Percentiles rank a stretch among this genome's conserved stretches.
These are phyloP conservation scores for Mellivora capensis DNA, from an alignment of 2,113 vertebrate species.

Conservation along the genomic window DNA sequence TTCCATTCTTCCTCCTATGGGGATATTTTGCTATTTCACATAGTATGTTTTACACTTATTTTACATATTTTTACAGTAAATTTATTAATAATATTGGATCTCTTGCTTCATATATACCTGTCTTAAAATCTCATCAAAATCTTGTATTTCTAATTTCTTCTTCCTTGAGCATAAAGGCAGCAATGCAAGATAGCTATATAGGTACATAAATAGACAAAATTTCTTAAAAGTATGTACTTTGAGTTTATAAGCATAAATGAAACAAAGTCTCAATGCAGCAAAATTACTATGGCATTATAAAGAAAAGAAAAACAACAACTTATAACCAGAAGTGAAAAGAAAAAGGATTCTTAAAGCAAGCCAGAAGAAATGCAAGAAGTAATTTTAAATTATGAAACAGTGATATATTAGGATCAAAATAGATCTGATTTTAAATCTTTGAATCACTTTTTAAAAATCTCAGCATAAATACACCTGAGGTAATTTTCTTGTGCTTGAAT, in stretches of 20 bases:
- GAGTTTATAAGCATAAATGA: background rate
- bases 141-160: background rate
- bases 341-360: background rate
- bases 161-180: background rate
- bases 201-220: background rate
- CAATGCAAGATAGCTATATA: background rate
- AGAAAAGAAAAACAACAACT: background rate
- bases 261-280: background rate
- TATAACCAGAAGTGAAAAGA: background rate
- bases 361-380: background rate
- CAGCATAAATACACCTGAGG: background rate
- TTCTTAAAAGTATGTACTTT: background rate
- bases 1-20: background rate
- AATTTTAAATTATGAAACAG: background rate
- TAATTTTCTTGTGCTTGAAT: background rate
- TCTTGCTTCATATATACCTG: background rate
- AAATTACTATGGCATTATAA: background rate
- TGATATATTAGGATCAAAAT: constrained; percentile 3
- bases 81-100: background rate
- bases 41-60: background rate
- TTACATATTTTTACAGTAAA: background rate
- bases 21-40: background rate
- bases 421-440: background rate
- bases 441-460: background rate
- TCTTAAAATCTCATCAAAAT: background rate